These are phyloP conservation scores for Andrena bucephala DNA, from an alignment of 2,888 invertebrate species.

Conservation along the genomic window DNA sequence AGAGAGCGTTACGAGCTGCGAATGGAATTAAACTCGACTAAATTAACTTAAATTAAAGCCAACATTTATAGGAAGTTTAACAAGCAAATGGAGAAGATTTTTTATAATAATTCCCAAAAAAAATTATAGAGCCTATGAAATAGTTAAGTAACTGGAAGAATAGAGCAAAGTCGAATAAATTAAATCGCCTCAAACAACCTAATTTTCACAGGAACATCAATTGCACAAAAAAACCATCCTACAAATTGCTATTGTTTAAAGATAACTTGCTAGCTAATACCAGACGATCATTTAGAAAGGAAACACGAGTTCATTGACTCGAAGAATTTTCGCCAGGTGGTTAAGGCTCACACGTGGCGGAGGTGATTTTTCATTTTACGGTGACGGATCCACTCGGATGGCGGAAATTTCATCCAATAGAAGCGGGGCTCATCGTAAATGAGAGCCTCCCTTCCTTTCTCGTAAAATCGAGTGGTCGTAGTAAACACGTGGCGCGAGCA, in stretches of 20 bases:
- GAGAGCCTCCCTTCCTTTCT: slow-evolving; percentile 26
- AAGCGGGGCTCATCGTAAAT: slow-evolving; percentile 23
- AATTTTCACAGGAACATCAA: no score
- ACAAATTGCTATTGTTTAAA: background rate
- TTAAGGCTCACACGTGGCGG: slow-evolving; percentile 17
- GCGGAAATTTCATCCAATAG: slow-evolving; percentile 3
- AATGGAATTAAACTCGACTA: no score
- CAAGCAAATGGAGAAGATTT: no score
- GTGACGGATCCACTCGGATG: slow-evolving; percentile 4
- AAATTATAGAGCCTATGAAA: no score
- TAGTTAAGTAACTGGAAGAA: no score
- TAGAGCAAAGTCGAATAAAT: no score
- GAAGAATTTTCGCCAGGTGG: slow-evolving; percentile 23
- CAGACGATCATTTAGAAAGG: background rate
- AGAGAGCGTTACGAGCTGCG: background rate
- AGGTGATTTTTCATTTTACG: slow-evolving; percentile 16
- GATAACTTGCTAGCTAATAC: background rate
- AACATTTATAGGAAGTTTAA: no score
- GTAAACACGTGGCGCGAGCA: slow-evolving; percentile 63
- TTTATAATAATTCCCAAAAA: no score
- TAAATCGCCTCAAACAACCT: no score
- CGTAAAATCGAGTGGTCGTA: slow-evolving; percentile 56
- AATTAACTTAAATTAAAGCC: no score
- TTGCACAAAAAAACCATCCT: no score
- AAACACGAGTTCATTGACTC: slow-evolving; percentile 48